Evolutionary conservation across 2,888 invertebrate species (phyloP), one percentile per base, ranked within the genome.

Genomic region (Eretmocerus hayati): DNA sequence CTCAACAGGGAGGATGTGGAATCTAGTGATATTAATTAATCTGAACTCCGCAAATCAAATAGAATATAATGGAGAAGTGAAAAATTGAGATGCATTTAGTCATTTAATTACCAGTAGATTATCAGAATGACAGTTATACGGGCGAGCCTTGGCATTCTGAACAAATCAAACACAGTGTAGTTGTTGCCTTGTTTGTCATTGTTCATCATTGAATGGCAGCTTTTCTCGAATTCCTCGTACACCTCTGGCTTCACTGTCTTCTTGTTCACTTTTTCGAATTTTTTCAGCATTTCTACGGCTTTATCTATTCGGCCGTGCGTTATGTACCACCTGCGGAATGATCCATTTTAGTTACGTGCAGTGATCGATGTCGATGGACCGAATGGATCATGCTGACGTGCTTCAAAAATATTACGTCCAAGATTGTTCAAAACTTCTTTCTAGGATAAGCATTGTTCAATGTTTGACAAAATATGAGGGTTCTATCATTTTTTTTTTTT

Each of bases 311-410:
- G 81, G 2, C 90, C 90, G 73, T 87, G 87, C 0, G 89, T 89
- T 5, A 90, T 84, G 48, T 91, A 74, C 91, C 91, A 91, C 60
- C 89, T 67, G n/a, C n/a, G n/a, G n/a, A n/a, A n/a, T n/a, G n/a
- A n/a, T n/a, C n/a, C n/a, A n/a, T n/a, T n/a, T n/a, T n/a, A n/a
- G n/a, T n/a, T n/a, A n/a, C n/a, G n/a, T n/a, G n/a, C n/a, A n/a
- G n/a, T n/a, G n/a, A n/a, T n/a, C n/a, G n/a, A n/a, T n/a, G n/a
- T n/a, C n/a, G n/a, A n/a, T n/a, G n/a, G n/a, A n/a, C n/a, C n/a
- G n/a, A n/a, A n/a, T n/a, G n/a, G n/a, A n/a, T n/a, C n/a, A n/a
- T n/a, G n/a, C n/a, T n/a, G n/a, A n/a, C n/a, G n/a, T n/a, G n/a
- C n/a, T n/a, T n/a, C n/a, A n/a, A n/a, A n/a, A n/a, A n/a, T n/a